Base-by-base conservation (phyloP, 1,140 invertebrate genomes). In the Probaryconus sp. region DNA sequence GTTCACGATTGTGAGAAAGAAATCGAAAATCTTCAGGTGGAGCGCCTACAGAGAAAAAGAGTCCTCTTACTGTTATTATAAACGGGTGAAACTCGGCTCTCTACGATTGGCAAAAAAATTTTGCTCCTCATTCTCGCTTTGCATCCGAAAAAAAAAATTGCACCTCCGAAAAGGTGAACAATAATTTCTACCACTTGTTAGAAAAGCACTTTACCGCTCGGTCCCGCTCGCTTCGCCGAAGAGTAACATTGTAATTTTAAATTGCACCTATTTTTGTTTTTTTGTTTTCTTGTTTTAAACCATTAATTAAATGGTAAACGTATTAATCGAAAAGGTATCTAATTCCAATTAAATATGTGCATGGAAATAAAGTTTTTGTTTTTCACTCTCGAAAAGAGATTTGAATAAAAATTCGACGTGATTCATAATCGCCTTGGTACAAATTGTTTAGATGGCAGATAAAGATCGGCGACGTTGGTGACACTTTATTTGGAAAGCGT, bases 1-100 rank as follows among this genome's bases (percentile, higher is more conserved):
- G 58, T 42, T 40, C 53, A 53, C 61, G 55, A 65, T 76, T 76
- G 65, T 69, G 72, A 65, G 65, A 70, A 69, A 69, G 64, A 75
- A 74, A 75, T 75, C 72, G 72, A 63, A 64, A 74, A 68, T 74
- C 42, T 13, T 37, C 30, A 35, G 16, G 58, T 30, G 69, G 50
- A 24, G 42, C 13, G 53, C 10, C 53, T 50, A 9, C 51, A 45
- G 33, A 37, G 37, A 45, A 60, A 40, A 5, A 6, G 18, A 9
- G 33, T 28, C 33, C 51, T 51, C 47, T 37, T 13, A 9, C 24
- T 58, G 38, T 65, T 60, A 48, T 71, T 71, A 71, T 71, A 53
- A 70, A 61, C 53, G 35, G 51, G 35, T 70, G 33, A 70, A 61
- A 28, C 38, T 35, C 30, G 26, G 30, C 43, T 14, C n/a, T n/a